Base-by-base conservation (phyloP, 2,888 invertebrate genomes). In the Drosophila antonietae region DNA sequence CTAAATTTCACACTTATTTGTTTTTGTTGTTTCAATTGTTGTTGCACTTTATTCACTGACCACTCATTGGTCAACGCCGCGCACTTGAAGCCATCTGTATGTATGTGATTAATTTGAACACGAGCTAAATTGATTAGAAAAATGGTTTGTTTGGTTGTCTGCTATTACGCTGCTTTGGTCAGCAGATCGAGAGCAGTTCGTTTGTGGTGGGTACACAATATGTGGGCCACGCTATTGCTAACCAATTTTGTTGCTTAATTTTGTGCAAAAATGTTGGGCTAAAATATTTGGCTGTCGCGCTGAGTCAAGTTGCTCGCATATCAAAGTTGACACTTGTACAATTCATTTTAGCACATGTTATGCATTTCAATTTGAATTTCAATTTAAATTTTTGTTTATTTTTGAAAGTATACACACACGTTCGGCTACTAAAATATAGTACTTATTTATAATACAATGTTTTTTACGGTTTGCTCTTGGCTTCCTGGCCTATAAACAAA, bases 321-420 rank as follows among this genome's bases (percentile, higher is more conserved):
- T 88, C 85, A 85, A 55, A 69, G 80, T 75, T 88, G 86, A 87
- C 86, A 87, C 84, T 89, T 89, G 81, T 79, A 87, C 81, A 84
- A 84, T 82, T 86, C 66, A 80, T 82, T 75, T 83, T 63, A 70
- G 86, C 78, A 80, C 73, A 83, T 86, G 78, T 86, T 86, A 78
- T 83, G 86, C 83, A 74, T 81, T 88, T 88, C 86, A 78, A 83
- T 74, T 83, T 79, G 35, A 68, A 76, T 69, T 80, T 74, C 12
- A 57, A 57, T 33, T 57, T 57, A 33, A 15, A 43, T 20, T 61
- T 75, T 81, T 66, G 68, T 77, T 67, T 60, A 74, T 78, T 82
- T 85, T 78, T 68, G 58, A 73, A 68, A 33, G n/a, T 52, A 39
- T 66, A 80, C 39, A 46, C 39, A 66, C 53, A 67, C 66, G 63